Percentiles rank a stretch among this genome's conserved stretches.
Evolutionary conservation across 2,888 invertebrate species (phyloP).

Genomic region (Synanthedon vespiformis): DNA sequence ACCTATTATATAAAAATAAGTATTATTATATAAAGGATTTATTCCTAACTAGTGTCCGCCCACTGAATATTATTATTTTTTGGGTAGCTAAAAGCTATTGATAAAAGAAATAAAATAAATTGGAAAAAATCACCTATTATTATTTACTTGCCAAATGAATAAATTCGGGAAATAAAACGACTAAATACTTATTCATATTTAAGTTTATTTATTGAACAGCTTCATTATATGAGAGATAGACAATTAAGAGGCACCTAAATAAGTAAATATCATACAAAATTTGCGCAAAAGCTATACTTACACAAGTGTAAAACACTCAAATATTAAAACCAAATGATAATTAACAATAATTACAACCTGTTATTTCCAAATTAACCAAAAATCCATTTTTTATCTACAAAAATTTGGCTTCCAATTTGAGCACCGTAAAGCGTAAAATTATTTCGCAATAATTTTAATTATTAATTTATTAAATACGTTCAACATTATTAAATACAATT

Average conservation of each 20-base stretch:
- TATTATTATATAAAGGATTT: no score
- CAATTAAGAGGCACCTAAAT: not conserved
- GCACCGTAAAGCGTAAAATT: constrained; percentile 13
- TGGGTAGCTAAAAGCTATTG: no score
- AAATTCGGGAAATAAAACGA: not conserved
- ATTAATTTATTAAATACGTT: no score
- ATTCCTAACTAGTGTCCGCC: no score
- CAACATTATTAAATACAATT: no score
- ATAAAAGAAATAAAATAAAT: no score
- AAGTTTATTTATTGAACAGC: not conserved
- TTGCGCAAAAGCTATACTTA: not conserved
- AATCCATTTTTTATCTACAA: constrained; percentile 10
- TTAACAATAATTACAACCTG: no score
- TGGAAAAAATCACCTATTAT: no score
- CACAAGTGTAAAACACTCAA: not conserved
- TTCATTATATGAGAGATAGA: not conserved
- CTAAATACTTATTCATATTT: not conserved
- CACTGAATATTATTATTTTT: no score
- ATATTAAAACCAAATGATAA: not conserved
- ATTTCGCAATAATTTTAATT: no score
- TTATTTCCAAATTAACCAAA: no score
- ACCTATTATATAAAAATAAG: no score
- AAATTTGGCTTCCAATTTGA: constrained; percentile 39
- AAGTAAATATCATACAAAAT: not conserved
- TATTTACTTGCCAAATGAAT: not conserved